Percentiles rank a stretch among this genome's conserved stretches.
Conservation (phyloP, 2,797 vertebrate genomes). For the Clarias laeviceps region DNA sequence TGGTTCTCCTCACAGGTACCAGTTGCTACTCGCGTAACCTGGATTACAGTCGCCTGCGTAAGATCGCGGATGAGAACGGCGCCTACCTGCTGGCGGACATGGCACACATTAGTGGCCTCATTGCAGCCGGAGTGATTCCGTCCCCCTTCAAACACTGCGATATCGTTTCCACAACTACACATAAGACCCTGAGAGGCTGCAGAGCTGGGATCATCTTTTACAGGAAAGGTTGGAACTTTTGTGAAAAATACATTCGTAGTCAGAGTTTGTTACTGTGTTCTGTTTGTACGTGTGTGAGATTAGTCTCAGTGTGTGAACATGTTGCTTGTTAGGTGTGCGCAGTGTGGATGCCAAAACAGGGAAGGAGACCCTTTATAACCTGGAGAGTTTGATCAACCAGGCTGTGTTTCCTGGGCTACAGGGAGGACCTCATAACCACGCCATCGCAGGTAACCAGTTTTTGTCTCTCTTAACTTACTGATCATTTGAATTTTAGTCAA, state of each 20-base stretch:
- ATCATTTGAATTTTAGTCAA: background rate
- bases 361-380: conserved; percentile 86
- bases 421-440: conserved; percentile 96
- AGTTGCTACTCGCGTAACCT: conserved; percentile 96
- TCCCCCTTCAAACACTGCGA: conserved; percentile 91
- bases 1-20: conserved; percentile 72
- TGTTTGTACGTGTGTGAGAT: background rate
- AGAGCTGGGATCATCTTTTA: conserved; percentile 93
- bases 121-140: conserved; percentile 87
- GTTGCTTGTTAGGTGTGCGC: conserved; percentile 77
- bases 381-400: conserved; percentile 92
- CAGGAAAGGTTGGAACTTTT: conserved; percentile 81
- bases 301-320: background rate
- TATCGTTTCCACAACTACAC: conserved; percentile 91
- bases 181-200: conserved; percentile 96
- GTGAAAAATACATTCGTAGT: background rate
- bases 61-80: conserved; percentile 82
- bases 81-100: conserved; percentile 94
- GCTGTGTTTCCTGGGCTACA: conserved; percentile 97
- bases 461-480: background rate
- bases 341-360: conserved; percentile 88
- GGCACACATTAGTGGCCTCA: conserved; percentile 95
- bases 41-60: conserved; percentile 86
- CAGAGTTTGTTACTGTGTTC: background rate
- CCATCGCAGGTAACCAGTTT: conserved; percentile 86